phyloP scores from a whole-genome alignment of 2,113 vertebrate genomes.

The Rhipidura dahli region DNA sequence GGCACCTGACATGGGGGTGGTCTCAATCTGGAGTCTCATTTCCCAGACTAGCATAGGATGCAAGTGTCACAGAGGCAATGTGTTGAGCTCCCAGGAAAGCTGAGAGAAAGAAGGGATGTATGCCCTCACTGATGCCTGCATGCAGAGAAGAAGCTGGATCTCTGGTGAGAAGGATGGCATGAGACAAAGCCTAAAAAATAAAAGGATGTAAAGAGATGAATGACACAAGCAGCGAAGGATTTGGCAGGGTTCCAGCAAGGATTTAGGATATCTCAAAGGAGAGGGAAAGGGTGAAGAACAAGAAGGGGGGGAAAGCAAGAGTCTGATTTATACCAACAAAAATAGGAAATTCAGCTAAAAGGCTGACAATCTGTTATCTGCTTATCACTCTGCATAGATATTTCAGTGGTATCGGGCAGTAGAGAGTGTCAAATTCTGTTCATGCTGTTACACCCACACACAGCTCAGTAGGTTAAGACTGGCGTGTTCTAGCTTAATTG shows the following conservation, averaged over 20 bases:
- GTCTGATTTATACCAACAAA: conserved; percentile 54
- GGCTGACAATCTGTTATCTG: conserved; percentile 69
- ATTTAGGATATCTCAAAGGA: conserved; percentile 51
- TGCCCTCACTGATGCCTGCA: background rate
- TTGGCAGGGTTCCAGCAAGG: conserved; percentile 39
- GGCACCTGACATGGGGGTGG: conserved; percentile 61
- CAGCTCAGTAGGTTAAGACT: conserved; percentile 53
- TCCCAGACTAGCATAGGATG: conserved; percentile 44
- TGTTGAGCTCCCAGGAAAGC: conserved; percentile 33
- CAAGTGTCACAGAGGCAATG: conserved; percentile 34
- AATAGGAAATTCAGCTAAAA: conserved; percentile 68
- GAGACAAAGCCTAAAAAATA: conserved; percentile 37
- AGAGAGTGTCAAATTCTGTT: conserved; percentile 62
- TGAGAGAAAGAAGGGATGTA: background rate
- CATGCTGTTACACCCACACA: conserved; percentile 58
- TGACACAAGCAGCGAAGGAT: conserved; percentile 6
- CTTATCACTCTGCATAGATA: conserved; percentile 62
- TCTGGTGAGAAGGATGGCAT: background rate
- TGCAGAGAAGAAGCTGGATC: background rate
- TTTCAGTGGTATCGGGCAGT: conserved; percentile 61
- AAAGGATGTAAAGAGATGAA: conserved; percentile 43
- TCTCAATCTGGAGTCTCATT: conserved; percentile 60
- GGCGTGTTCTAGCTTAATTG: conserved; percentile 35
- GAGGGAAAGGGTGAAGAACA: conserved; percentile 45
- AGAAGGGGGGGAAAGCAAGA: background rate